Conservation (phyloP, 2,797 vertebrate species). For the Macroramphosus scolopax region DNA sequence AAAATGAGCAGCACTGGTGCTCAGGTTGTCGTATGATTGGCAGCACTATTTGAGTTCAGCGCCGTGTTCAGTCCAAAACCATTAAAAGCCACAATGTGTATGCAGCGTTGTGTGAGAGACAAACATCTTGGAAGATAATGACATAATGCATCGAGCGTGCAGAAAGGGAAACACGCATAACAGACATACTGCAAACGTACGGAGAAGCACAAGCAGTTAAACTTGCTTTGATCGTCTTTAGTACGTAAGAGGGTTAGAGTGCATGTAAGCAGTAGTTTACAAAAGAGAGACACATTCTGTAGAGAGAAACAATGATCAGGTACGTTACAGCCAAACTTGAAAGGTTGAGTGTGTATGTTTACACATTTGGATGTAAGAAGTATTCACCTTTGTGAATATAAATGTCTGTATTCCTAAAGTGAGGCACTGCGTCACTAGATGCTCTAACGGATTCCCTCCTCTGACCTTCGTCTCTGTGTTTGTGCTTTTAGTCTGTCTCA, state of each 20-base stretch:
- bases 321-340: constrained; percentile 17
- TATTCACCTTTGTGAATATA: too few species aligned
- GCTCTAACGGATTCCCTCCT: too few species aligned
- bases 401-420: too few species aligned
- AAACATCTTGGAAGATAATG: constrained; percentile 9
- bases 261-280: constrained; percentile 18
- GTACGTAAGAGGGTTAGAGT: constrained; percentile 41
- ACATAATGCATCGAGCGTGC: constrained; percentile 30
- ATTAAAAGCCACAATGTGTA: constrained; percentile 51
- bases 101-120: constrained; percentile 28
- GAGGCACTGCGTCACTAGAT: constrained; percentile 2
- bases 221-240: constrained; percentile 25
- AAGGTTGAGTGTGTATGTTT: not conserved
- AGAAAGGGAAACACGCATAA: constrained; percentile 19
- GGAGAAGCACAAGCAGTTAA: constrained; percentile 1
- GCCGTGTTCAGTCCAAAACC: not conserved
- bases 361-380: not conserved
- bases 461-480: too few species aligned
- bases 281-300: constrained; percentile 20
- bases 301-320: constrained; percentile 16
- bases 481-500: too few species aligned
- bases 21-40: not conserved
- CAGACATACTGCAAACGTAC: constrained; percentile 2
- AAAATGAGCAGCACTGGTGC: not conserved
- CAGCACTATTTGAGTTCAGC: not conserved